Percentiles rank a stretch among this genome's conserved stretches.
Evolutionary conservation across 2,113 vertebrate genomes (phyloP).

Genomic region (Forbesichthys papilliferus): DNA sequence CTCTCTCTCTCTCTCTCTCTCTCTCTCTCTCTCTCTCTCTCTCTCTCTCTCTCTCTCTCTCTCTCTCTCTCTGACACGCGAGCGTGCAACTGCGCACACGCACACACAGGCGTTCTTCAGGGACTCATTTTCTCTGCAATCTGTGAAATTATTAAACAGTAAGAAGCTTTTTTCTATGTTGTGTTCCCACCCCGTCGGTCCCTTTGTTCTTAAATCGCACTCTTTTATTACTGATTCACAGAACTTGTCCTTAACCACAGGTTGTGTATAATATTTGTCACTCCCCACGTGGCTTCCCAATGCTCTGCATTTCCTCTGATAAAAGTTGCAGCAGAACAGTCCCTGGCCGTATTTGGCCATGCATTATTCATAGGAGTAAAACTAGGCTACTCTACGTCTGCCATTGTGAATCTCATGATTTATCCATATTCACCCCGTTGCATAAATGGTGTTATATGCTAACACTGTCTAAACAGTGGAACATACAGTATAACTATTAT

Average conservation of each 20-base stretch:
- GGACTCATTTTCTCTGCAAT: slow-evolving; percentile 1
- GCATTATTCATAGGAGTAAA: not conserved
- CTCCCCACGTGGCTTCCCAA: not conserved
- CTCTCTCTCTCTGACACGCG: not conserved
- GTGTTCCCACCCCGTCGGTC: not conserved
- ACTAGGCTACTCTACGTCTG: not conserved
- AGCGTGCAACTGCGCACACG: too few relatives aligned
- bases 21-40: too few relatives aligned
- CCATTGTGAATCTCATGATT: not conserved
- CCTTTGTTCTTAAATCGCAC: slow-evolving; percentile 2
- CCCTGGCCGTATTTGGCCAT: not conserved
- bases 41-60: too few relatives aligned
- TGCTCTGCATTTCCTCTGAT: not conserved
- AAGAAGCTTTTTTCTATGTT: slow-evolving; percentile 18
- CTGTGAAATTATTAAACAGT: slow-evolving; percentile 6
- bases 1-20: not conserved
- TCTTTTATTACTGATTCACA: slow-evolving; percentile 23
- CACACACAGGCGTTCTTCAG: not conserved
- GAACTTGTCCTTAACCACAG: slow-evolving; percentile 13
- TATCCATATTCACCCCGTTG: not conserved
- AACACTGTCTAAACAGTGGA: too few relatives aligned
- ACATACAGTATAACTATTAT: too few relatives aligned
- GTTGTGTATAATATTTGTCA: slow-evolving; percentile 4
- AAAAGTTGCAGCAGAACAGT: not conserved
- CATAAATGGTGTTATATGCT: too few relatives aligned